These are phyloP conservation scores for Chrysotoxum bicinctum DNA, from an alignment of 2,888 invertebrate species.

Conservation along the genomic window DNA sequence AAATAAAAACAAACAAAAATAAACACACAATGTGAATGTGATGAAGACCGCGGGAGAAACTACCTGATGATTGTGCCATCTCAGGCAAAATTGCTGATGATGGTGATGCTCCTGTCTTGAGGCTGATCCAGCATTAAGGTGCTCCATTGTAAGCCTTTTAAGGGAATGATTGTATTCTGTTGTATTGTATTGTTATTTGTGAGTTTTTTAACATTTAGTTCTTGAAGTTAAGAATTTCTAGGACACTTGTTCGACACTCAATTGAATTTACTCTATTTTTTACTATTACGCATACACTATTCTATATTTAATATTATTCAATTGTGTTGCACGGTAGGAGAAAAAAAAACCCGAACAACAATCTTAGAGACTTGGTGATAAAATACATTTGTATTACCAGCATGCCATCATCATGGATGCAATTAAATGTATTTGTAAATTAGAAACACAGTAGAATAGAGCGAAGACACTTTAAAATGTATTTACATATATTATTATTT, in stretches of 20 bases:
- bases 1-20: conserved; percentile 11
- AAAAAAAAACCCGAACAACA: conserved; percentile 48
- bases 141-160: conserved; percentile 77
- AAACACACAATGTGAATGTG: neutral
- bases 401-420: conserved; percentile 74
- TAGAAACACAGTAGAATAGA: conserved; percentile 53
- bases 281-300: conserved; percentile 62
- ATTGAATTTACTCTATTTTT: conserved; percentile 18
- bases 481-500: conserved; percentile 64
- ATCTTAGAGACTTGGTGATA: conserved; percentile 59
- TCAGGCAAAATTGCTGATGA: conserved; percentile 90
- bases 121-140: conserved; percentile 76
- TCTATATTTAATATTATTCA: conserved; percentile 71
- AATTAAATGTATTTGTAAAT: conserved; percentile 67
- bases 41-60: conserved; percentile 72
- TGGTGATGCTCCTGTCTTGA: conserved; percentile 76
- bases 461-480: conserved; percentile 64
- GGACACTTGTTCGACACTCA: conserved; percentile 64
- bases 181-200: neutral
- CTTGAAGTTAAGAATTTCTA: conserved; percentile 40
- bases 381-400: conserved; percentile 51
- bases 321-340: conserved; percentile 42
- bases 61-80: conserved; percentile 93
- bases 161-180: conserved; percentile 51
- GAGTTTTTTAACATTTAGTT: conserved; percentile 4